Conservation (phyloP, 1,140 invertebrate genomes). For the Drosophila sturtevanti region DNA sequence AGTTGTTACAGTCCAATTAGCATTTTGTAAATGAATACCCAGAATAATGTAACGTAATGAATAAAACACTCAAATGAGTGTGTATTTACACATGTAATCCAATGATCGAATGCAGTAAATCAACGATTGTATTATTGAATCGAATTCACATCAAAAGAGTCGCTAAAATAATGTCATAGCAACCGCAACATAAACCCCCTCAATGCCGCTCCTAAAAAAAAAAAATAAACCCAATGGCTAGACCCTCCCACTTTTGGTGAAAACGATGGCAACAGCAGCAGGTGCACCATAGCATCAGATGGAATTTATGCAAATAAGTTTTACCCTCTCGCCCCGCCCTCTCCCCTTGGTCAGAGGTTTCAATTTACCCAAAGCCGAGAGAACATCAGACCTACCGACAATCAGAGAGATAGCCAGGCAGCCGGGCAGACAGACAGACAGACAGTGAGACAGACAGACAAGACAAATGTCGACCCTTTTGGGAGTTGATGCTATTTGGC, state of each 20-base stretch:
- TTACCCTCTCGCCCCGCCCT: background rate
- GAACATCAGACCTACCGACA: background rate
- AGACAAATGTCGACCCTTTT: constrained; percentile 31
- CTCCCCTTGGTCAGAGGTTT: constrained; percentile 37
- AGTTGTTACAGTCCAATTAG: constrained; percentile 49
- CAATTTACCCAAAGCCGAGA: constrained; percentile 26
- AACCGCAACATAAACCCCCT: constrained; percentile 10
- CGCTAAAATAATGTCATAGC: constrained; percentile 46
- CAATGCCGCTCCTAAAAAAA: background rate
- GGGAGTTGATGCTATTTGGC: constrained; percentile 50
- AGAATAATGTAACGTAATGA: constrained; percentile 13
- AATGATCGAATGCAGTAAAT: constrained; percentile 59
- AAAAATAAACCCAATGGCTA: background rate
- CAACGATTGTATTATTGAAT: constrained; percentile 54
- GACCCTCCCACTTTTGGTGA: background rate
- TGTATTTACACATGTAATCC: constrained; percentile 55
- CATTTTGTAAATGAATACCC: constrained; percentile 52
- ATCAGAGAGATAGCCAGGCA: too few relatives aligned
- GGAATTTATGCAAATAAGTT: constrained; percentile 66
- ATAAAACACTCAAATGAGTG: background rate
- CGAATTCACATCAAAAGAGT: constrained; percentile 57
- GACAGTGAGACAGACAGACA: too few relatives aligned
- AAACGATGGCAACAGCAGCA: constrained; percentile 26
- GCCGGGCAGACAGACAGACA: too few relatives aligned
- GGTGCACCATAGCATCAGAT: constrained; percentile 28